A percentile compares a stretch with the other conserved stretches of the same genome.
Evolutionary conservation across 2,888 invertebrate species (phyloP).

Genomic region (Nomada goodeniana): DNA sequence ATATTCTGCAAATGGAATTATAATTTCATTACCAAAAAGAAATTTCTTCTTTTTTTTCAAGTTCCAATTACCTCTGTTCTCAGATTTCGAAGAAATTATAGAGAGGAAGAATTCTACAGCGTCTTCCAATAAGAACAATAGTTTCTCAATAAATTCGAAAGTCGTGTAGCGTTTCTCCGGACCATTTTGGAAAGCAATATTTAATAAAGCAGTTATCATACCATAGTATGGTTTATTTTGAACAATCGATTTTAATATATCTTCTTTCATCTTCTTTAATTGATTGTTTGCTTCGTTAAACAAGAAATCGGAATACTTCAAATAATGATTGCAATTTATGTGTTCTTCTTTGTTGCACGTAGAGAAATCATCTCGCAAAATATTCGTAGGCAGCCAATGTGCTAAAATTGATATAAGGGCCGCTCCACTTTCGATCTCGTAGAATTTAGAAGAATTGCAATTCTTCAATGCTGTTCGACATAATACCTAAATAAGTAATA

Average conservation of each 20-base stretch:
- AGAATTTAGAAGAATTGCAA: constrained; percentile 87
- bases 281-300: constrained; percentile 77
- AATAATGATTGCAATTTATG: not conserved
- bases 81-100: constrained; percentile 71
- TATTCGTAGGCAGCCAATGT: constrained; percentile 70
- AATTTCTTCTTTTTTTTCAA: not conserved
- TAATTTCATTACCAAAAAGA: not conserved
- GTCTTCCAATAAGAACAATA: constrained; percentile 72
- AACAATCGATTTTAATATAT: constrained; percentile 82
- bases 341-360: constrained; percentile 7
- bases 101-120: constrained; percentile 76
- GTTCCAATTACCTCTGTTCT: constrained; percentile 61
- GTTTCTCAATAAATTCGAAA: constrained; percentile 56
- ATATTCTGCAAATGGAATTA: constrained; percentile 77
- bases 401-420: constrained; percentile 86
- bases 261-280: constrained; percentile 77
- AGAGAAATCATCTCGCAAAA: constrained; percentile 17
- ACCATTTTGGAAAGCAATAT: constrained; percentile 66
- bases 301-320: constrained; percentile 69
- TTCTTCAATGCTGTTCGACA: constrained; percentile 84
- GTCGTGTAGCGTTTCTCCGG: constrained; percentile 53
- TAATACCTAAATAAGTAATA: constrained; percentile 76
- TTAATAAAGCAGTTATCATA: constrained; percentile 75
- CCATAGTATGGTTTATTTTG: constrained; percentile 84
- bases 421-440: constrained; percentile 87